Evolutionary conservation across 2,888 invertebrate species (phyloP).

Genomic region (Diachrysia chrysitis): DNA sequence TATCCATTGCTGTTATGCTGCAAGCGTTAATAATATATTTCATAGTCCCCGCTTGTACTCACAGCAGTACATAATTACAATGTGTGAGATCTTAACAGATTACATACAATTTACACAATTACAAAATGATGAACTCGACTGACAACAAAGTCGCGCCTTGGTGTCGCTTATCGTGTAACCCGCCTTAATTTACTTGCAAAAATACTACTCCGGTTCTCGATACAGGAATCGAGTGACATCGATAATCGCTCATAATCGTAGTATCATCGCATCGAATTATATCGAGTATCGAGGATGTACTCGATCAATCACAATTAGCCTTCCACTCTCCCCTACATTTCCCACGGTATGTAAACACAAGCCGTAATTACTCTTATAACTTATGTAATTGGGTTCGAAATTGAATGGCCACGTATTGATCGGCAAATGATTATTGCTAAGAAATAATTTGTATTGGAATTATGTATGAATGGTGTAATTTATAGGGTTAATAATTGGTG

Average conservation of each 20-base stretch:
- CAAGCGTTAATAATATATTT: background rate
- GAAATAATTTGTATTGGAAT: conserved; percentile 8
- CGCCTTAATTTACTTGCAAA: conserved; percentile 37
- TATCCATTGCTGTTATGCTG: background rate
- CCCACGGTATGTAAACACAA: conserved; percentile 54
- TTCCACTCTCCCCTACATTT: conserved; percentile 50
- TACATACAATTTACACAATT: background rate
- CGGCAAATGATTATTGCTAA: conserved; percentile 19
- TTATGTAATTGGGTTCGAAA: conserved; percentile 9
- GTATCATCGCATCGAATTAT: conserved; percentile 52
- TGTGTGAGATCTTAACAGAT: background rate
- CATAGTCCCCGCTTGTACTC: background rate
- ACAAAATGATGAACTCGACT: conserved; percentile 13
- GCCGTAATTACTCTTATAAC: conserved; percentile 23
- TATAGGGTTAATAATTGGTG: conserved; percentile 7
- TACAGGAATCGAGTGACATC: conserved; percentile 47
- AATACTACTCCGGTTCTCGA: conserved; percentile 44
- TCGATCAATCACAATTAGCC: conserved; percentile 73
- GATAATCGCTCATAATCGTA: conserved; percentile 50
- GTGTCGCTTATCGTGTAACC: conserved; percentile 17
- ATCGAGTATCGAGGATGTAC: conserved; percentile 69
- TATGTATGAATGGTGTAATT: conserved; percentile 24
- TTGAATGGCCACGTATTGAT: conserved; percentile 23
- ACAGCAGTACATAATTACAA: background rate
- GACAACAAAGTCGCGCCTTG: conserved; percentile 10